phyloP scores from a whole-genome alignment of 2,797 vertebrate species.

The Hydrophis major region DNA sequence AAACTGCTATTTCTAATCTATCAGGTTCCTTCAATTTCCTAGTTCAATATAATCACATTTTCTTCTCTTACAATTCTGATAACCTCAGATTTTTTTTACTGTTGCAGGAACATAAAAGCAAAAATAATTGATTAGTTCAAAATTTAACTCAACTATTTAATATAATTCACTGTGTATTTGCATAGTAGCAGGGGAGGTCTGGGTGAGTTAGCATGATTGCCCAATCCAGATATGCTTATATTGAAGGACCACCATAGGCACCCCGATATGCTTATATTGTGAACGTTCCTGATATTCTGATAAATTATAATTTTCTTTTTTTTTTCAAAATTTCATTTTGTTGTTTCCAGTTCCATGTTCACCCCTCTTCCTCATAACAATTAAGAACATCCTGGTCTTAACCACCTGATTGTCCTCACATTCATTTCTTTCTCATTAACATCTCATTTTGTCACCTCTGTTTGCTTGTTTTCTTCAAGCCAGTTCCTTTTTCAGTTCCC shows the following conservation, averaged over 20 bases:
- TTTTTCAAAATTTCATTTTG: neutral
- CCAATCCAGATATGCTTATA: neutral
- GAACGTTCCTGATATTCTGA: neutral
- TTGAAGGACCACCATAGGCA: neutral
- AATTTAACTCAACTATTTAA: neutral
- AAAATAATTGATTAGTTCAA: neutral
- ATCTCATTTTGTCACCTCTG: neutral
- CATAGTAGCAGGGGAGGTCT: neutral
- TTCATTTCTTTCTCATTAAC: neutral
- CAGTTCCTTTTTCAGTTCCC: neutral
- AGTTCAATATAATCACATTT: neutral
- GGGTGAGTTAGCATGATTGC: neutral
- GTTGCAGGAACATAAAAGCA: neutral
- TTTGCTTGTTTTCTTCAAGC: neutral
- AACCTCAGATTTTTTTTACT: neutral
- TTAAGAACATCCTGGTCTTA: neutral
- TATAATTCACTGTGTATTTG: neutral
- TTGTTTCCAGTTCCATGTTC: neutral
- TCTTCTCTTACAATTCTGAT: neutral
- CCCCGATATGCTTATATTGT: neutral
- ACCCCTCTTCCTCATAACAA: neutral
- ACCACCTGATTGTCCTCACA: neutral
- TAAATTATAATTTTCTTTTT: neutral
- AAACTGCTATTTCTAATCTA: slow-evolving; percentile 17
- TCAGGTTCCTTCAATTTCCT: neutral